Evolutionary conservation across 2,113 vertebrate species (phyloP).

Genomic region (Macquaria australasica): DNA sequence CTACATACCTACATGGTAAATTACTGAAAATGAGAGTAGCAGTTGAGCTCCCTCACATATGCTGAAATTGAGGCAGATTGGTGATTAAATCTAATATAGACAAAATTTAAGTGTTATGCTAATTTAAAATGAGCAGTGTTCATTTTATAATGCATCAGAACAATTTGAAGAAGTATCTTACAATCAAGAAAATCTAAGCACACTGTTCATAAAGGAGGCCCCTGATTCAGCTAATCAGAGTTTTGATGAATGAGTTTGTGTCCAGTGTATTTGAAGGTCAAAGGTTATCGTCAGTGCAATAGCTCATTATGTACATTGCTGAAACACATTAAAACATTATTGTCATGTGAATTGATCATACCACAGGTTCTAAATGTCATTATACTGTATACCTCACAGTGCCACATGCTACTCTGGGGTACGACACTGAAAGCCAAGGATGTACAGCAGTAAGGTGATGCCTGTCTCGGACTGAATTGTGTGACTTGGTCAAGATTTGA

Average conservation of each 20-base stretch:
- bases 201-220: slow-evolving; percentile 43
- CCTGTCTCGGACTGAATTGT: slow-evolving; percentile 38
- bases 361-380: slow-evolving; percentile 53
- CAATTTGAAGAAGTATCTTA: slow-evolving; percentile 39
- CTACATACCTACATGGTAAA: not conserved
- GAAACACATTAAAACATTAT: slow-evolving; percentile 43
- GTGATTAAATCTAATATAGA: not conserved
- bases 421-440: slow-evolving; percentile 27
- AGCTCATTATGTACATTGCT: slow-evolving; percentile 58
- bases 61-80: slow-evolving; percentile 23
- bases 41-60: not conserved
- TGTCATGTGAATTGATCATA: slow-evolving; percentile 50
- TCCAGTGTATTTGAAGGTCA: slow-evolving; percentile 47
- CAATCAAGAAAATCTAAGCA: slow-evolving; percentile 60
- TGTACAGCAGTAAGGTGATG: slow-evolving; percentile 50
- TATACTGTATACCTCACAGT: slow-evolving; percentile 66
- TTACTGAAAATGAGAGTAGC: slow-evolving; percentile 2
- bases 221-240: slow-evolving; percentile 24
- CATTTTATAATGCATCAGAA: slow-evolving; percentile 50
- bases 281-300: slow-evolving; percentile 65
- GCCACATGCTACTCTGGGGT: slow-evolving; percentile 55
- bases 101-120: slow-evolving; percentile 13
- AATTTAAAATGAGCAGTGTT: slow-evolving; percentile 21
- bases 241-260: slow-evolving; percentile 30
- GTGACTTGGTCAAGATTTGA: slow-evolving; percentile 40